A percentile compares a stretch with the other conserved stretches of the same genome.
Evolutionary conservation across 2,797 vertebrate species (phyloP).

Genomic region (Coilia nasus): DNA sequence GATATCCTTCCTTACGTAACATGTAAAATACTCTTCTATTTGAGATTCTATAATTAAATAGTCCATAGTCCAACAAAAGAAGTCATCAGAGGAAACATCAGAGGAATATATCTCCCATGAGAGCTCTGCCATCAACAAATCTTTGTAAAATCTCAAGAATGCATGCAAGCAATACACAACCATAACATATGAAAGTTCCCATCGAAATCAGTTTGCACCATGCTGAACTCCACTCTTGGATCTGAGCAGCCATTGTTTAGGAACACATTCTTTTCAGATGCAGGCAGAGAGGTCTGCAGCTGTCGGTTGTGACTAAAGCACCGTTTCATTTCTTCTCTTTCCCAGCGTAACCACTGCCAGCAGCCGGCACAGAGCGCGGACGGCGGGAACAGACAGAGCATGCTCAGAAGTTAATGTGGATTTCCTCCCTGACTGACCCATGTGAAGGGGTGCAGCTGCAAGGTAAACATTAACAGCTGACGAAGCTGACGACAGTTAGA

Average conservation of each 20-base stretch:
- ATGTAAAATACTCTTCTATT: background rate
- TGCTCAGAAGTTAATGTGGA: background rate
- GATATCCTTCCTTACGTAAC: background rate
- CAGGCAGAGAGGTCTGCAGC: background rate
- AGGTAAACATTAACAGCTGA: background rate
- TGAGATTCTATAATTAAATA: background rate
- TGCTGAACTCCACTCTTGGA: background rate
- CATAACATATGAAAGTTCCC: background rate
- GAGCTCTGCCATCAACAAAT: background rate
- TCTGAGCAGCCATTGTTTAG: background rate
- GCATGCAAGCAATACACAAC: background rate
- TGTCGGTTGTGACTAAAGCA: constrained; percentile 4
- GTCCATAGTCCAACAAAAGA: background rate
- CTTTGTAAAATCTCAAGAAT: constrained; percentile 5
- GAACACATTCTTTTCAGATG: constrained; percentile 12
- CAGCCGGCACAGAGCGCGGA: background rate
- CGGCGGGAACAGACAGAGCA: no score
- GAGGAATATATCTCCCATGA: background rate
- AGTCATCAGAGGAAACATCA: background rate
- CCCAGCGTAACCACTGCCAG: background rate
- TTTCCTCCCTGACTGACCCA: background rate
- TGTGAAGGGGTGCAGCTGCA: background rate
- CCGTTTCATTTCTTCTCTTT: background rate
- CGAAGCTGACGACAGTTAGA: background rate
- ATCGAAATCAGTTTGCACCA: background rate